These are phyloP conservation scores for Xyliphius kryptos DNA, from an alignment of 2,113 vertebrate species.

Conservation along the genomic window DNA sequence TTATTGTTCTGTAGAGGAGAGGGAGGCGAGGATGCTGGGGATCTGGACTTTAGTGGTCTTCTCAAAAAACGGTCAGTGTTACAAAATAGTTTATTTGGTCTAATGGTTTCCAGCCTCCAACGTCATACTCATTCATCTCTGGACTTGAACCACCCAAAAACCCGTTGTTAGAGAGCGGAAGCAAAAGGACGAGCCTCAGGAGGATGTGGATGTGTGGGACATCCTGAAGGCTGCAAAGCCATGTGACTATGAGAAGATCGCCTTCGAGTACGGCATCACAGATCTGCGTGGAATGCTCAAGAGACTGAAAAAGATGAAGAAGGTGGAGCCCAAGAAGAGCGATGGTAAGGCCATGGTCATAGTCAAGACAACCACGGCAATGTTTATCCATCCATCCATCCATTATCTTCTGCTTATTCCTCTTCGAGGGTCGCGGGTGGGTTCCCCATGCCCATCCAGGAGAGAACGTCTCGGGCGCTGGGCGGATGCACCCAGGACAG, in stretches of 20 bases:
- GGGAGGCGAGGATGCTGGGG: conserved; percentile 66
- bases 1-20: conserved; percentile 59
- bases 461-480: too few species aligned
- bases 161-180: conserved; percentile 25
- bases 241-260: conserved; percentile 86
- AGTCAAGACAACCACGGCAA: too few species aligned
- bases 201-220: conserved; percentile 77
- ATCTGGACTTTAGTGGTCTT: conserved; percentile 81
- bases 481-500: too few species aligned
- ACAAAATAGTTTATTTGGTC: background rate
- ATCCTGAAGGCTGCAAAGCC: conserved; percentile 81
- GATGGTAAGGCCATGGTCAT: conserved; percentile 61
- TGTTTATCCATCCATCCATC: too few species aligned
- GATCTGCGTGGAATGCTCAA: conserved; percentile 86
- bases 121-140: too few species aligned
- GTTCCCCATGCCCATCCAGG: too few species aligned
- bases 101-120: background rate
- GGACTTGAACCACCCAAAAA: too few species aligned
- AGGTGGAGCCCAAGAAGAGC: conserved; percentile 75
- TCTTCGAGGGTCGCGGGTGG: too few species aligned
- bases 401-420: too few species aligned
- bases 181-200: conserved; percentile 51
- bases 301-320: conserved; percentile 79
- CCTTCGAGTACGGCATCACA: conserved; percentile 86
- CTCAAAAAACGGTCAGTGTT: conserved; percentile 79